Evolutionary conservation across 2,113 vertebrate species (phyloP).

Genomic region (Chaetops frenatus): DNA sequence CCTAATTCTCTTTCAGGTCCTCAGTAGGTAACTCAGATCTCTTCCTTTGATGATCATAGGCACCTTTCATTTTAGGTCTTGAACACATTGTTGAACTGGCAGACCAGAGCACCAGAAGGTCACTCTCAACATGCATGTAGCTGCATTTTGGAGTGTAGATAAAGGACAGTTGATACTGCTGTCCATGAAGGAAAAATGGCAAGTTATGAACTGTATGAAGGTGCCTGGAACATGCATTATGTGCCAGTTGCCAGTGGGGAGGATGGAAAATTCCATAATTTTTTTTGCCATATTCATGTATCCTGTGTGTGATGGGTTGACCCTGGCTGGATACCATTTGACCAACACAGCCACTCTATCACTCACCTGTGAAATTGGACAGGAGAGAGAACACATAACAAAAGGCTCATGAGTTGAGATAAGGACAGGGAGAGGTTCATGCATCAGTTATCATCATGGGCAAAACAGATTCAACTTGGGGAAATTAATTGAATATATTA

Average conservation of each 20-base stretch:
- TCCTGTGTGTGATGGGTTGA: neutral
- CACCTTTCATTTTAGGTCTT: neutral
- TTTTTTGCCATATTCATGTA: neutral
- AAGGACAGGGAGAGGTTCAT: neutral
- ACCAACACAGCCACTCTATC: rapidly evolving
- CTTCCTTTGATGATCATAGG: neutral
- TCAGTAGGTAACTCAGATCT: neutral
- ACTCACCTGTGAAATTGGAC: neutral
- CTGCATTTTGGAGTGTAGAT: neutral
- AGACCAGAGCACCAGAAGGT: neutral
- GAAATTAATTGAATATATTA: neutral
- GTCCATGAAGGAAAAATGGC: neutral
- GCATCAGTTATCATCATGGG: too few relatives aligned
- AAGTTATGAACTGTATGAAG: neutral
- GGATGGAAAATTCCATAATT: neutral
- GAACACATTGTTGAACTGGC: neutral
- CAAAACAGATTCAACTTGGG: neutral
- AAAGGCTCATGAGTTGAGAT: neutral
- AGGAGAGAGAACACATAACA: neutral
- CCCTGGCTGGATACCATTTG: neutral
- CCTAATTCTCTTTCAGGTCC: neutral
- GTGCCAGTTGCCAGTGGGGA: neutral
- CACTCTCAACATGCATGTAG: neutral
- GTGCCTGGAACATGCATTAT: neutral
- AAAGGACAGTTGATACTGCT: neutral